phyloP scores from a whole-genome alignment of 2,113 vertebrate genomes.

The Anhinga rufa region DNA sequence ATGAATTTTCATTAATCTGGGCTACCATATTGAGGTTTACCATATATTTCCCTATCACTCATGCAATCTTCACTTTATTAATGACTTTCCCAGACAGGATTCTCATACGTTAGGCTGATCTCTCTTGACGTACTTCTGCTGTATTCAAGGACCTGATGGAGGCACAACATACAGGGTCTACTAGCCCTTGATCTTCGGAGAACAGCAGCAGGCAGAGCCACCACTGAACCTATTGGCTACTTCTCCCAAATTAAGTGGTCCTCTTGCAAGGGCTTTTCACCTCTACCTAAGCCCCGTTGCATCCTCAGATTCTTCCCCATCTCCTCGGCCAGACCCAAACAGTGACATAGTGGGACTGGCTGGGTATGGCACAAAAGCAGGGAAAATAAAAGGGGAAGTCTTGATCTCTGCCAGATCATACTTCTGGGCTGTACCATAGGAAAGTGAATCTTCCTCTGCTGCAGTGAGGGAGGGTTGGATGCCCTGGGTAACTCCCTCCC shows the following conservation, averaged over 20 bases:
- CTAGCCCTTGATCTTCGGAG: not conserved
- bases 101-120: not conserved
- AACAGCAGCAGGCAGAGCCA: not conserved
- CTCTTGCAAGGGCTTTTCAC: not conserved
- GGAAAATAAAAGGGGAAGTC: not conserved
- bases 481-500: not conserved
- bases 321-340: not conserved
- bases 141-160: not conserved
- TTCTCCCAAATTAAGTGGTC: not conserved
- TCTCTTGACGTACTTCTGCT: not conserved
- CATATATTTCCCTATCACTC: not conserved
- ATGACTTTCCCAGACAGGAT: not conserved
- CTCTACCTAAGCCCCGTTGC: not conserved
- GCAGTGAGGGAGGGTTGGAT: not conserved
- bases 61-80: not conserved
- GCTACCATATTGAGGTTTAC: not conserved
- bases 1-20: not conserved
- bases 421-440: fast-evolving
- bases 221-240: not conserved
- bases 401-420: not conserved
- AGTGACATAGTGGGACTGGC: not conserved
- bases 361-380: not conserved
- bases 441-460: not conserved
- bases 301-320: fast-evolving
- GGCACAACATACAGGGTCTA: not conserved